Evolutionary conservation across 2,888 invertebrate genomes (phyloP).

Genomic region (Mimachlamys varia): DNA sequence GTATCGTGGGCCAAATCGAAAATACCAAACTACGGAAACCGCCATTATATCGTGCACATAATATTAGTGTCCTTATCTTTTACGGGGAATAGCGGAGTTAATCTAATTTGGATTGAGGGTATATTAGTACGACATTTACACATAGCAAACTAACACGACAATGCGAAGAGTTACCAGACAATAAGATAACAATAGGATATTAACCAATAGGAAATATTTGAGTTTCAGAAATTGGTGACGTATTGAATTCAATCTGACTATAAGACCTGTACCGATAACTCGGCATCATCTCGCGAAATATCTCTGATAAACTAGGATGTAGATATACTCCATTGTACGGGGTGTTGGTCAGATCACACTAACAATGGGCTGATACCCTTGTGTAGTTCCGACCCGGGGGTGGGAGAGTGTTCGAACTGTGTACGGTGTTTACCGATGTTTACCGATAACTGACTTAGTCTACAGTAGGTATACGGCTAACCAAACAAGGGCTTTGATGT

Average conservation of each 20-base stretch:
- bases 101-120: not conserved
- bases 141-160: not conserved
- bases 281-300: not conserved
- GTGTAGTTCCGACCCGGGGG: not conserved
- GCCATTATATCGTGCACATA: not conserved
- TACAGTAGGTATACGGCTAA: not conserved
- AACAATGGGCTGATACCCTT: not conserved
- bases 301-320: not conserved
- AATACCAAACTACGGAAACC: not conserved
- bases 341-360: constrained; percentile 8
- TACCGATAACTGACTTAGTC: not conserved
- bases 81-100: not conserved
- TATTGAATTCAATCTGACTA: not conserved
- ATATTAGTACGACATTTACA: not conserved
- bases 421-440: not conserved
- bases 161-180: no score
- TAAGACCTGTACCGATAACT: not conserved
- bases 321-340: not conserved
- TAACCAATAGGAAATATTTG: not conserved
- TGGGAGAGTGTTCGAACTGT: not conserved
- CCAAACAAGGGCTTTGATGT: not conserved
- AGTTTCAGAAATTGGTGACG: not conserved
- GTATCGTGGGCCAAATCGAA: not conserved
- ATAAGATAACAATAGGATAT: not conserved
- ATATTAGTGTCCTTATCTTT: not conserved